A percentile compares a stretch with the other conserved stretches of the same genome.
Conservation (phyloP, 1,140 invertebrate genomes). For the Cephus cinctus region DNA sequence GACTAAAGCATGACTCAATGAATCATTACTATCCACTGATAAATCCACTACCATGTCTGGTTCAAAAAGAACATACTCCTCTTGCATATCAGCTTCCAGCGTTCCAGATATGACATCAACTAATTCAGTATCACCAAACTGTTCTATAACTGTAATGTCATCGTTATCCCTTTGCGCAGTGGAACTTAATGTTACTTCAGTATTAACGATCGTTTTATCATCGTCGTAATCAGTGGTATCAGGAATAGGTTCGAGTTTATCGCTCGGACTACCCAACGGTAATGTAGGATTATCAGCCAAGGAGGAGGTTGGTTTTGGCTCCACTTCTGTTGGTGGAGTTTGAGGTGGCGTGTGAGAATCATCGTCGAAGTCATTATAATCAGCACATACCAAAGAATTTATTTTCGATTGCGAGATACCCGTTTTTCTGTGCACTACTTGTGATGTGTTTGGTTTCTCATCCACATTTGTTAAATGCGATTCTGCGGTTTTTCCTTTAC, state of each 20-base stretch:
- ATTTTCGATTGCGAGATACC: constrained; percentile 54
- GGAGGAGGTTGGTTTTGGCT: constrained; percentile 35
- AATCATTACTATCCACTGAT: constrained; percentile 61
- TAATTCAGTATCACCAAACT: constrained; percentile 57
- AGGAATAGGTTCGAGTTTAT: constrained; percentile 45
- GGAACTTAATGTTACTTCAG: constrained; percentile 61
- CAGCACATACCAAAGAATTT: constrained; percentile 60
- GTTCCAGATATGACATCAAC: constrained; percentile 60
- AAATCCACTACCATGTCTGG: constrained; percentile 62
- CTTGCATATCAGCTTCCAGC: constrained; percentile 59
- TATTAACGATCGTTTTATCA: constrained; percentile 61
- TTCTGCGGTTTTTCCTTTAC: constrained; percentile 51
- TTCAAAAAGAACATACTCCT: constrained; percentile 65
- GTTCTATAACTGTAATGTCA: constrained; percentile 63
- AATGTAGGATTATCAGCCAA: constrained; percentile 30
- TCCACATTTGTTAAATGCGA: constrained; percentile 34
- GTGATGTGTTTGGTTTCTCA: constrained; percentile 55
- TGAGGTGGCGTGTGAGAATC: constrained; percentile 61
- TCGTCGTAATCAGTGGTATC: constrained; percentile 63
- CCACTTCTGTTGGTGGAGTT: constrained; percentile 53
- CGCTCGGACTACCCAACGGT: constrained; percentile 37
- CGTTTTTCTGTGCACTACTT: constrained; percentile 53
- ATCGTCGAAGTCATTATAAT: constrained; percentile 67
- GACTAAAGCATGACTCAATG: constrained; percentile 53
- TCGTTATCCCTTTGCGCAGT: constrained; percentile 59